Percentiles rank a stretch among this genome's conserved stretches.
phyloP scores from a whole-genome alignment of 2,797 vertebrate species.

The Brachyrhaphis roseni region DNA sequence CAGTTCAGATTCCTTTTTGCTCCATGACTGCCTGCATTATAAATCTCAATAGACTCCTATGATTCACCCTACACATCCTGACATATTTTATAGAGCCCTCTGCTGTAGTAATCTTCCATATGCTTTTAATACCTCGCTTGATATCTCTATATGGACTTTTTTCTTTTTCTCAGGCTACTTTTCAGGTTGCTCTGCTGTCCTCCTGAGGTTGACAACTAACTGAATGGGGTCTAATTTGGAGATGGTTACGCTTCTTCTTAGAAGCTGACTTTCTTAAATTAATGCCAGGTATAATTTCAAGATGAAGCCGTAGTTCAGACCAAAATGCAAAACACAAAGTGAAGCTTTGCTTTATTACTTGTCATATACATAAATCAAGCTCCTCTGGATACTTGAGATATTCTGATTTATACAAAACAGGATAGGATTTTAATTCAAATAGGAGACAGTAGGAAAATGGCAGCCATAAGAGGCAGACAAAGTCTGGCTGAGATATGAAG shows the following conservation, averaged over 20 bases:
- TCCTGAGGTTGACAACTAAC: constrained; percentile 48
- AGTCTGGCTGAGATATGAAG: too few relatives aligned
- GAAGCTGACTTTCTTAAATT: constrained; percentile 22
- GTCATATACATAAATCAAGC: constrained; percentile 29
- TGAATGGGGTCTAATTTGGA: constrained; percentile 50
- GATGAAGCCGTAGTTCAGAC: constrained; percentile 7
- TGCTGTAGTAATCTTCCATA: constrained; percentile 45
- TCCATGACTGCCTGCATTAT: constrained; percentile 12
- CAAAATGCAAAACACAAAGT: constrained; percentile 22
- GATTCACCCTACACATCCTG: constrained; percentile 15
- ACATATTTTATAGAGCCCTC: constrained; percentile 46
- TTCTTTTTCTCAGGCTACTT: constrained; percentile 42
- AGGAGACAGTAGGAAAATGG: constrained; percentile 7
- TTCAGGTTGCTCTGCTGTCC: constrained; percentile 35
- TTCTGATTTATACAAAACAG: constrained; percentile 4
- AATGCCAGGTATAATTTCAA: constrained; percentile 46
- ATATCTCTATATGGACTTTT: constrained; percentile 21
- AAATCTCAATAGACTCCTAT: constrained; percentile 34
- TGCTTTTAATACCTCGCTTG: constrained; percentile 32
- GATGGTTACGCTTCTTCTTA: constrained; percentile 11
- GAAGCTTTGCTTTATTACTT: constrained; percentile 39
- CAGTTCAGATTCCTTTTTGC: not conserved
- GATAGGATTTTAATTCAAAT: not conserved
- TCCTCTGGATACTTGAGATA: not conserved
- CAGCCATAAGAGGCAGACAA: not conserved